Conservation (phyloP, 2,888 invertebrate genomes). For the Drosophila bunnanda region DNA sequence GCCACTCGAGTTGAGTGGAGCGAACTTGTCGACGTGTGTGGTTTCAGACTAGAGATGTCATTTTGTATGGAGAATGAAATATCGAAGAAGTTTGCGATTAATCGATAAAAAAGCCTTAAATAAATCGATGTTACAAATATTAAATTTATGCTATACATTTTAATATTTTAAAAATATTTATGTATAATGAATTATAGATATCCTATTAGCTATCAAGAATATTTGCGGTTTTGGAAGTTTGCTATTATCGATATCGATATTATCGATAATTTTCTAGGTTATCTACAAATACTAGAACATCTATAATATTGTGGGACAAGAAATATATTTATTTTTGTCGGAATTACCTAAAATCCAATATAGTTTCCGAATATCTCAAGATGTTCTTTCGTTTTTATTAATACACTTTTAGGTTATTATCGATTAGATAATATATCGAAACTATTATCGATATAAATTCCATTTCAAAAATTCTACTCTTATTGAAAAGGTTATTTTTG, state of each 20-base stretch:
- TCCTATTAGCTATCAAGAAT: neutral
- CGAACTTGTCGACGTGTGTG: conserved; percentile 30
- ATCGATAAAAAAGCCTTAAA: too few relatives aligned
- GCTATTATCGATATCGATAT: neutral
- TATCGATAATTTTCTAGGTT: neutral
- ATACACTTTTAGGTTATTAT: too few relatives aligned
- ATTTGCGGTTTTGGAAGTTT: neutral
- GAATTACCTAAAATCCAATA: too few relatives aligned
- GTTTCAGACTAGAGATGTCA: neutral
- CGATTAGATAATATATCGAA: too few relatives aligned
- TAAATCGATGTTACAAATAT: neutral
- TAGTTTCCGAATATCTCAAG: too few relatives aligned
- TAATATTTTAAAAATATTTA: neutral
- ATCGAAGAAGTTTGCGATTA: neutral
- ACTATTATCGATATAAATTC: too few relatives aligned
- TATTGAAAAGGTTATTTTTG: neutral
- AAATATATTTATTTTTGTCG: too few relatives aligned
- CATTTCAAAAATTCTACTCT: too few relatives aligned
- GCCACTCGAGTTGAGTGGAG: conserved; percentile 37
- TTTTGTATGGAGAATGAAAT: neutral
- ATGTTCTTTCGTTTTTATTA: too few relatives aligned
- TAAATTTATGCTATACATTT: neutral
- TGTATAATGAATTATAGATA: too few relatives aligned
- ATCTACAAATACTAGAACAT: neutral
- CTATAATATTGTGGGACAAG: too few relatives aligned